Evolutionary conservation across 2,888 invertebrate genomes (phyloP), one percentile per base, ranked within the genome.

Genomic region (Athripsodes cinereus): DNA sequence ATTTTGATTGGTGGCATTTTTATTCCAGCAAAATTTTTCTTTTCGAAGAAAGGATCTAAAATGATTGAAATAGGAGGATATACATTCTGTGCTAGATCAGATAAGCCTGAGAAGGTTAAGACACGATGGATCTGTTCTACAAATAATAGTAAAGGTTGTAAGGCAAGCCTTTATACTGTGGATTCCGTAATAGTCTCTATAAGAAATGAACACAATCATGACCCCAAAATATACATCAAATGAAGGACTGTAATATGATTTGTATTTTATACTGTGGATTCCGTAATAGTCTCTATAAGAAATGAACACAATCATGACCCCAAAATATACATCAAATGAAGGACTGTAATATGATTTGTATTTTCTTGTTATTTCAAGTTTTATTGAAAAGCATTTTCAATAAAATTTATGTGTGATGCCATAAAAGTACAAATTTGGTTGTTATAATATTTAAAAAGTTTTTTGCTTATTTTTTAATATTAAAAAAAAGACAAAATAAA

Each of bases 161-260:
- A n/a, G 13, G 48, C 48, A 5, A 21, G 8, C 10, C 3, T 48
- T 11, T 20, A 11, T 18, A 48, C 48, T 13, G 48, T 11, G 19
- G 48, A 48, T 48, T 13, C n/a, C 13, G 13, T 8, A 3, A 48
- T 48, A 11, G 19, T 48, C 3, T 5, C 20, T 2, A 19, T 16
- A 5, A 48, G 20, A 18, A 48, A 48, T 48, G 48, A 48, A 18
- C 48, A 48, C 19, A 48, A 48, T 48, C 48, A 48, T 48, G 5
- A 48, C 10, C 26, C 26, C 3, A 26, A 26, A 10, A n/a, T n/a
- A n/a, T n/a, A n/a, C n/a, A n/a, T n/a, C n/a, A n/a, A n/a, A n/a
- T n/a, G n/a, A n/a, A n/a, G n/a, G n/a, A n/a, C n/a, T n/a, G n/a
- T n/a, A n/a, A n/a, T n/a, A n/a, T n/a, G n/a, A n/a, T n/a, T n/a